Conservation (phyloP, 2,797 vertebrate genomes). For the Sardinella longiceps region DNA sequence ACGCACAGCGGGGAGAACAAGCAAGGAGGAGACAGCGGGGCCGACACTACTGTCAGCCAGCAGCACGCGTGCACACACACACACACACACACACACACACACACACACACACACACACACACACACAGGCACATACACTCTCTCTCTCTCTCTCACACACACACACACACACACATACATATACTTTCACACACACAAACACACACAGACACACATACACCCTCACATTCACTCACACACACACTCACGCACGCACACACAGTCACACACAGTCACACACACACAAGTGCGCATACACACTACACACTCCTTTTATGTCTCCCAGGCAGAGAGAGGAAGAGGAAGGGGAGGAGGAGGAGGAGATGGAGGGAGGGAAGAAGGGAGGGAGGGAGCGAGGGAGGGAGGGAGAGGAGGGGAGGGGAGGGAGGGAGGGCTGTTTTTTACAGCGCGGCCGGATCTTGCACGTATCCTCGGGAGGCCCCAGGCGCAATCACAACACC, state of each 20-base stretch:
- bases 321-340: slow-evolving; percentile 6
- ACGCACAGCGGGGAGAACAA: slow-evolving; percentile 39
- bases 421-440: neutral
- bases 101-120: neutral
- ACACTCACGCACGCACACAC: neutral
- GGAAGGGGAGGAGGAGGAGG: neutral
- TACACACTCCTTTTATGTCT: neutral
- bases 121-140: neutral
- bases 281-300: neutral
- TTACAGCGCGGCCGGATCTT: slow-evolving; percentile 1
- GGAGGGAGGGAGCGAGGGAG: neutral
- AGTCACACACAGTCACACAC: neutral
- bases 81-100: neutral
- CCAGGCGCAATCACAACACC: slow-evolving; percentile 24
- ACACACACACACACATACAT: neutral
- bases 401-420: neutral
- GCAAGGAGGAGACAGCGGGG: slow-evolving; percentile 55
- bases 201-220: neutral
- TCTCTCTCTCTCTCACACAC: neutral
- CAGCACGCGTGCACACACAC: neutral
- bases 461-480: slow-evolving; percentile 10
- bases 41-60: slow-evolving; percentile 34
- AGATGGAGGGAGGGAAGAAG: neutral
- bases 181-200: neutral
- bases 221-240: no score